phyloP scores from a whole-genome alignment of 1,140 invertebrate species.

The Drosophila repleta region DNA sequence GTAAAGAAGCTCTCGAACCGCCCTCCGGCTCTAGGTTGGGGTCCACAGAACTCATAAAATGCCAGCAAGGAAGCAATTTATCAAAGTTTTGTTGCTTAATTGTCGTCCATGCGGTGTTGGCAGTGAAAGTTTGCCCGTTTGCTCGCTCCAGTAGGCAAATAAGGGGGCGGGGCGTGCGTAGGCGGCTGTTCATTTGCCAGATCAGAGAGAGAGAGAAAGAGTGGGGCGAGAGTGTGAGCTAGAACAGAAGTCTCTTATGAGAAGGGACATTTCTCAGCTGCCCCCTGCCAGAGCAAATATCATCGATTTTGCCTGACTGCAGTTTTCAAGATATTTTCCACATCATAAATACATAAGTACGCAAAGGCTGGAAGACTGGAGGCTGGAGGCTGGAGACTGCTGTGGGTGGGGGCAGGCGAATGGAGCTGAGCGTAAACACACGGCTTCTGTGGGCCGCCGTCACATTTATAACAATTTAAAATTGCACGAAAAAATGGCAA shows the following conservation, averaged over 20 bases:
- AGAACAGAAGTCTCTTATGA: conserved; percentile 57
- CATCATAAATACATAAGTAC: conserved; percentile 80
- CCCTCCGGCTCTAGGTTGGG: neutral
- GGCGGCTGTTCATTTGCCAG: conserved; percentile 44
- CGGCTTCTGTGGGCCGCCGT: conserved; percentile 51
- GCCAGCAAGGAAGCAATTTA: conserved; percentile 81
- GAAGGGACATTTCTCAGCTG: conserved; percentile 40
- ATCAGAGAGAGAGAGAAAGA: neutral
- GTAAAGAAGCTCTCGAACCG: conserved; percentile 58
- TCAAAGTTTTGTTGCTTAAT: conserved; percentile 83
- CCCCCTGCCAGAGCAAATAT: conserved; percentile 21
- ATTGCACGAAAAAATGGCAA: conserved; percentile 82
- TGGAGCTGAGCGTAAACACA: conserved; percentile 60
- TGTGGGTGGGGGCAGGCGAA: neutral
- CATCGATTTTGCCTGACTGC: conserved; percentile 67
- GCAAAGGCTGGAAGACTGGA: conserved; percentile 18
- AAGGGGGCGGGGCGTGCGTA: conserved; percentile 36
- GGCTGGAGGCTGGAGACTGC: conserved; percentile 13
- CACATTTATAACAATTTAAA: conserved; percentile 83
- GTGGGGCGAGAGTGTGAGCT: neutral
- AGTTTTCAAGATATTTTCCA: conserved; percentile 76
- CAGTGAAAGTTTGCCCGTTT: conserved; percentile 60
- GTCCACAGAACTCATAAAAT: conserved; percentile 62
- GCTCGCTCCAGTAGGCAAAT: conserved; percentile 13
- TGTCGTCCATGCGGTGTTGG: conserved; percentile 75